Base-by-base conservation (phyloP, 2,797 vertebrate species). In the Lagocephalus sceleratus region DNA sequence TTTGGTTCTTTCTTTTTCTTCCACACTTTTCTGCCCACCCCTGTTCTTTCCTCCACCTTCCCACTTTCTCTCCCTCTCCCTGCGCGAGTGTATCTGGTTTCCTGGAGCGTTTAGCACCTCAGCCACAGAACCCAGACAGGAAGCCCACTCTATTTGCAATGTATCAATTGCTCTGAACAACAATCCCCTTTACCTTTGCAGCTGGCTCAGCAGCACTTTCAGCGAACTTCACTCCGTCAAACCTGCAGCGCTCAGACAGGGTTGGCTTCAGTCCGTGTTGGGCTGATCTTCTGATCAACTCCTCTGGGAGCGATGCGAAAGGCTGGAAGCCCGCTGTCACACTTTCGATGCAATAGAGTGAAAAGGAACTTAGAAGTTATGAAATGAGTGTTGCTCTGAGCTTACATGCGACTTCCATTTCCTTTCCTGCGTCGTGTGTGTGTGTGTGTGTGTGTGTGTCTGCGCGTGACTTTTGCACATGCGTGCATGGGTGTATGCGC, bases 91-190 rank as follows among this genome's bases (percentile, higher is more conserved):
- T 87, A 91, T 90, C 87, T 87, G 75, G 84, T 93, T 93, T 92
- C 91, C 84, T 88, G 81, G 89, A 86, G 82, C 81, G 76, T 90
- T 90, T 91, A 87, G 85, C 91, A 92, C 90, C 84, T 86, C 88
- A 65, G 25, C 90, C 91, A 87, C 85, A 87, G 84, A 76, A 78
- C 89, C 90, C 88, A 68, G 90, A 85, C 85, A 89, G 91, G 91
- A 92, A 92, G 89, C 89, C 90, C 91, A 92, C 92, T 94, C 92
- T 86, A 83, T 88, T 85, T 88, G 77, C 69, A 83, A 79, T 90
- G 75, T 89, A 84, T 89, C 75, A 86, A 78, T 90, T 91, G 88
- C 91, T 89, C 73, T 39, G 86, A 84, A 84, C 85, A 88, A 82
- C 84, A 79, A 78, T 77, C 70, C 53, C 53, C 70, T 69, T 69